Percentiles rank a stretch among this genome's conserved stretches.
Evolutionary conservation across 2,113 vertebrate species (phyloP).

Genomic region (Dromiciops gliroides): DNA sequence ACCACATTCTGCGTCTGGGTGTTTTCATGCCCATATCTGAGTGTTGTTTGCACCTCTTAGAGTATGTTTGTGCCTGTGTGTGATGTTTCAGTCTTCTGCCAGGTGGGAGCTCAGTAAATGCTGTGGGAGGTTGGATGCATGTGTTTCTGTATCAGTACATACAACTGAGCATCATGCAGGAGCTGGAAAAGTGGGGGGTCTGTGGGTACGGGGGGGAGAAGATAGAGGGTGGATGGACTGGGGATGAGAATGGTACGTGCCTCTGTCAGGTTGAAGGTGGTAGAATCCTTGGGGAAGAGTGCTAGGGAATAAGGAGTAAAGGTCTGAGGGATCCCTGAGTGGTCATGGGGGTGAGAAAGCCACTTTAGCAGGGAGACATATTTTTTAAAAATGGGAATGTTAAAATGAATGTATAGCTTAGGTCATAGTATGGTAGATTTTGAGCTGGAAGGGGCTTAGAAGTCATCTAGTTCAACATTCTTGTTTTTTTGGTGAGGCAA

Average conservation of each 20-base stretch:
- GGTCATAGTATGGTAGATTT: neutral
- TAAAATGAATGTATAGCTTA: neutral
- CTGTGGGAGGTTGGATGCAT: slow-evolving; percentile 44
- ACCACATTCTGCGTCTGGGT: neutral
- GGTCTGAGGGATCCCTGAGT: neutral
- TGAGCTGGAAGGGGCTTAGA: neutral
- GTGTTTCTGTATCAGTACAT: neutral
- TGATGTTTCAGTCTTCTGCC: neutral
- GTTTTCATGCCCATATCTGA: neutral
- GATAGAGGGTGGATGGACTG: neutral
- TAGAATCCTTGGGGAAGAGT: neutral
- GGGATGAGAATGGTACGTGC: neutral
- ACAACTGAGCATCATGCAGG: neutral
- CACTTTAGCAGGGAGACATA: neutral
- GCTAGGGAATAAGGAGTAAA: neutral
- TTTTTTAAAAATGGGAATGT: neutral
- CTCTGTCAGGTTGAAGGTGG: neutral
- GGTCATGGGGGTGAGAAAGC: neutral
- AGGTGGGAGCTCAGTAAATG: slow-evolving; percentile 15
- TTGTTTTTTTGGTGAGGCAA: too few species aligned
- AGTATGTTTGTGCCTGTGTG: neutral
- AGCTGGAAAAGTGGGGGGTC: neutral
- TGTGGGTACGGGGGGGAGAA: neutral
- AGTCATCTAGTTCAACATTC: neutral
- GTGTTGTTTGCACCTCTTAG: neutral